Evolutionary conservation across 2,888 invertebrate species (phyloP), one percentile per base, ranked within the genome.

Genomic region (Phlogophora meticulosa): DNA sequence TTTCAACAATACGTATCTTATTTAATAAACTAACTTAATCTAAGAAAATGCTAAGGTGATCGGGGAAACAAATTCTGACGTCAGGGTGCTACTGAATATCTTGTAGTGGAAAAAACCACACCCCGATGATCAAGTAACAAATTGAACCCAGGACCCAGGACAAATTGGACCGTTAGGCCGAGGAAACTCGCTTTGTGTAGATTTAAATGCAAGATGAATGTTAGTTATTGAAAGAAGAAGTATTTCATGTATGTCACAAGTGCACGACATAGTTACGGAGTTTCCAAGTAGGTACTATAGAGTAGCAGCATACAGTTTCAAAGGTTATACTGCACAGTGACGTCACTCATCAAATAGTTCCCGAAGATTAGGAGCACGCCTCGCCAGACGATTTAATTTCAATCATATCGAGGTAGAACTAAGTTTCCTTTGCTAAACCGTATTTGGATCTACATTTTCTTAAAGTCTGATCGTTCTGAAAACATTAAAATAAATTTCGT

Each of bases 351-450:
- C 38, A 49, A 17, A 63, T 42, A 38, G 13, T 17, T 72, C 28
- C 48, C 17, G 9, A 28, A 60, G 59, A 56, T 68, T 56, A 75
- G 40, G 11, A 46, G 15, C 22, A 56, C 24, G 48, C 40, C 45
- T 51, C 49, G 46, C 57, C 48, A 46, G 36, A 38, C 34, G 43
- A 46, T 51, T 66, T 43, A 34, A 66, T 69, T 46, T 58, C 24
- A 46, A 45, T 48, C 43, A 52, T 22, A 46, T 40, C 42, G 9
- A 66, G 46, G 45, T 48, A 38, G 17, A 64, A 52, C 43, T 42
- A 42, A 65, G 32, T 61, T 73, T 45, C 28, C 36, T 45, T 57
- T 40, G 62, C 28, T 69, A 24, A 38, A 59, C 32, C 11, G 28
- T 56, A 45, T 28, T 66, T 17, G 13, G 20, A 43, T 48, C 9